phyloP scores from a whole-genome alignment of 2,888 invertebrate species.

The Petrolisthes manimaculis region DNA sequence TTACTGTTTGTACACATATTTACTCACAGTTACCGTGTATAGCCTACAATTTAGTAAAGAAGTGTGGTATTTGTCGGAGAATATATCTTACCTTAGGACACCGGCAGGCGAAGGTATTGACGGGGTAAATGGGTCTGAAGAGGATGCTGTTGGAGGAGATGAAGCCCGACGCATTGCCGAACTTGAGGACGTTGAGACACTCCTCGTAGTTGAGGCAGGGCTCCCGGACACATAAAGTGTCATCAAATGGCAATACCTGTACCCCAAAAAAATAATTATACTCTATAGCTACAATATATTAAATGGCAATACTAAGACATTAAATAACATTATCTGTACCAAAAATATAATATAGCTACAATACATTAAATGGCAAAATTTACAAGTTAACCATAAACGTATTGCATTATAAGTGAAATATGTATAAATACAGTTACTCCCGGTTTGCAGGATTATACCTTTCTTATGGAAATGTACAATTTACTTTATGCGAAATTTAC shows the following conservation, averaged over 20 bases:
- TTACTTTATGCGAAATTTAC: too few relatives aligned
- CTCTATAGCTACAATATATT: not conserved
- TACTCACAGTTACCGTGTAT: too few relatives aligned
- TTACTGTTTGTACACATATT: too few relatives aligned
- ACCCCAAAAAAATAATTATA: not conserved
- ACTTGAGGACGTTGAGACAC: constrained; percentile 90
- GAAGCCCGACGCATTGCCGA: constrained; percentile 92
- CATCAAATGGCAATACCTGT: constrained; percentile 89
- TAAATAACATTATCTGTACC: not conserved
- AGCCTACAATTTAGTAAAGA: too few relatives aligned
- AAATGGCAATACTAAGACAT: not conserved
- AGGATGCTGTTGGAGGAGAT: constrained; percentile 89
- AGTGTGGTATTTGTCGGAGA: too few relatives aligned
- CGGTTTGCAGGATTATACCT: too few relatives aligned
- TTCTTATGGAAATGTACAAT: too few relatives aligned
- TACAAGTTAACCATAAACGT: too few relatives aligned
- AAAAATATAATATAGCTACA: not conserved
- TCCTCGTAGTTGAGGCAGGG: constrained; percentile 95
- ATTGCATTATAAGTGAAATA: too few relatives aligned
- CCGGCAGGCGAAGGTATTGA: constrained; percentile 91
- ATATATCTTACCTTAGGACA: constrained; percentile 79
- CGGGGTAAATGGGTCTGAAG: constrained; percentile 94
- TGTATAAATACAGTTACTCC: too few relatives aligned
- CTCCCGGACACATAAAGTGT: constrained; percentile 94
- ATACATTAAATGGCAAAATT: too few relatives aligned